Evolutionary conservation across 2,113 vertebrate genomes (phyloP), one percentile per base, ranked within the genome.

Genomic region (Chlamydotis undulata): DNA sequence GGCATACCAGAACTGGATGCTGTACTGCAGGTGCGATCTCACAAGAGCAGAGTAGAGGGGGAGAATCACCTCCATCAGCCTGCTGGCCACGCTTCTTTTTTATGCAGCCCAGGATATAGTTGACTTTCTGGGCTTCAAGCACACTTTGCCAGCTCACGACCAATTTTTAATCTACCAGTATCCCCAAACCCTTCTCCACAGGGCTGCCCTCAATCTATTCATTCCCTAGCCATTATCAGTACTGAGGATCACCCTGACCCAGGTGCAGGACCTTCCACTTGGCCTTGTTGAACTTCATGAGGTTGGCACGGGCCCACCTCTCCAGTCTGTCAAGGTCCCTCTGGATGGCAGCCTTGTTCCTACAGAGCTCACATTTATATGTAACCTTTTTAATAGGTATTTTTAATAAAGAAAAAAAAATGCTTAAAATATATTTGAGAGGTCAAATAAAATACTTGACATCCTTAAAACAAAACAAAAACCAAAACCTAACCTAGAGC

Each of bases 261-360:
- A 43, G 41, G 41, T 43, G 41, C 41, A 43, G 41, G 15, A 43
- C 3, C 25, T 59, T 84, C 21, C 5, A 13, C 11, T 12, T 47
- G 9, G 17, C 12, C 9, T 53, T 53, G 8, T 39, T 4, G 1
- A 71, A 26, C 23, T 47, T 69, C 45, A 55, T 49, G 15, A 87
- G 1, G 4, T 57, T 57, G 15, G 43, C 33, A 31, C 3, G 2
- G 50, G 7, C 10, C 25, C 4, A 39, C 8, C 35, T 8, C 4
- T 53, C 56, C 59, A 76, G 10, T 4, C 8, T 45, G 12, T 19
- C 26, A 61, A 86, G 5, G 7, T 64, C 13, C 10, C 9, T 45
- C n/a, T 73, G n/a, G 12, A 60, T 56, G 12, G 2, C 56, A 52
- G 47, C 47, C 47, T 21, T 37, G 5, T 53, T 65, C 15, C 33